A percentile compares a stretch with the other conserved stretches of the same genome.
These are phyloP conservation scores for Zaprionus camerounensis DNA, from an alignment of 1,140 invertebrate species.

Conservation along the genomic window DNA sequence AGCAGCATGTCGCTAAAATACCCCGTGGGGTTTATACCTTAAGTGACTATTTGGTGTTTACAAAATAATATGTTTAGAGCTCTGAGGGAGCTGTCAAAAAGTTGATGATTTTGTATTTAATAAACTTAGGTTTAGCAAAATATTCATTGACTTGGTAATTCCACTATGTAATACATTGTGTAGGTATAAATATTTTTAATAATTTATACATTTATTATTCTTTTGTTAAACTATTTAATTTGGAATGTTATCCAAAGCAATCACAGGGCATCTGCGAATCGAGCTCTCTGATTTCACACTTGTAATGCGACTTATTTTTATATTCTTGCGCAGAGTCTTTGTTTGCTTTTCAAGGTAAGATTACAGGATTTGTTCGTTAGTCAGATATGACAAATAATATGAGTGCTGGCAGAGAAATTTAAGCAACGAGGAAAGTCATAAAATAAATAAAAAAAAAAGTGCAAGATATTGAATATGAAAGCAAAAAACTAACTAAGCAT, in stretches of 20 bases:
- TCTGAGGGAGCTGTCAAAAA: no score
- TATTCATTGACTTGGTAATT: no score
- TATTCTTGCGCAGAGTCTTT: neutral
- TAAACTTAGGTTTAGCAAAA: no score
- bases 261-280: neutral
- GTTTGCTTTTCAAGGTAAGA: constrained; percentile 17
- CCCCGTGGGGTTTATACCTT: neutral
- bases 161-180: no score
- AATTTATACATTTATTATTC: no score
- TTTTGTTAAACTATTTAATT: no score
- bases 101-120: no score
- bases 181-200: no score
- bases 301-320: neutral
- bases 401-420: neutral
- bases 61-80: no score
- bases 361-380: constrained; percentile 33
- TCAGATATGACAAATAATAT: constrained; percentile 20
- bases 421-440: neutral
- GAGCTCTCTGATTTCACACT: neutral
- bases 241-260: neutral
- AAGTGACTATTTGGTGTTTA: no score
- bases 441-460: neutral
- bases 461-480: neutral
- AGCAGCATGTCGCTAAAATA: constrained; percentile 9
- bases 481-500: neutral